phyloP scores from a whole-genome alignment of 2,888 invertebrate genomes.

The Smittia aterrima region DNA sequence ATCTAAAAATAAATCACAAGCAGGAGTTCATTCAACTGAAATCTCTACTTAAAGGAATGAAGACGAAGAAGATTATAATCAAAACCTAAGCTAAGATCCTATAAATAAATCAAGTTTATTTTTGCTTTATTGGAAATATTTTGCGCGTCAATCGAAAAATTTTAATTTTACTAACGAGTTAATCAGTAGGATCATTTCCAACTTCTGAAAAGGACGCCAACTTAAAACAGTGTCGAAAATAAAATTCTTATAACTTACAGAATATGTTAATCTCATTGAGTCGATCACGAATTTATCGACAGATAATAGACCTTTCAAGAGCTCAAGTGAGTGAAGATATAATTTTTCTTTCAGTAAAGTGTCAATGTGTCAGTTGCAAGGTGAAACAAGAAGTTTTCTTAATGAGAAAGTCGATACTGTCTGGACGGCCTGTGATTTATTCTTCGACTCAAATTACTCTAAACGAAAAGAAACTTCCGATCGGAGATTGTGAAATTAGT shows the following conservation, averaged over 20 bases:
- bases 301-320: constrained; percentile 39
- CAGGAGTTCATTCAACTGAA: background rate
- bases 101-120: no score
- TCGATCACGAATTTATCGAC: constrained; percentile 25
- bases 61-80: no score
- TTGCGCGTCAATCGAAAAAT: no score
- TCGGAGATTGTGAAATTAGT: constrained; percentile 25
- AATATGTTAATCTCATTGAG: background rate
- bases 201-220: no score
- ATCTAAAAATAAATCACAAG: background rate
- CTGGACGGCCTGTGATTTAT: constrained; percentile 21
- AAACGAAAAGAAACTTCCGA: constrained; percentile 35
- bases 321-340: background rate
- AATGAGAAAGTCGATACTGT: constrained; percentile 25
- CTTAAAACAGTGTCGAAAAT: no score
- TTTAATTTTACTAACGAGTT: no score
- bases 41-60: no score
- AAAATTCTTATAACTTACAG: no score
- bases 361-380: constrained; percentile 38
- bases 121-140: no score
- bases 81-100: no score
- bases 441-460: constrained; percentile 15
- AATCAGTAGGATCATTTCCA: no score
- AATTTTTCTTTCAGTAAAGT: constrained; percentile 31
- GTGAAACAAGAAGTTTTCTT: constrained; percentile 7